Base-by-base conservation (phyloP, 2,888 invertebrate species). In the Eristalis pertinax region DNA sequence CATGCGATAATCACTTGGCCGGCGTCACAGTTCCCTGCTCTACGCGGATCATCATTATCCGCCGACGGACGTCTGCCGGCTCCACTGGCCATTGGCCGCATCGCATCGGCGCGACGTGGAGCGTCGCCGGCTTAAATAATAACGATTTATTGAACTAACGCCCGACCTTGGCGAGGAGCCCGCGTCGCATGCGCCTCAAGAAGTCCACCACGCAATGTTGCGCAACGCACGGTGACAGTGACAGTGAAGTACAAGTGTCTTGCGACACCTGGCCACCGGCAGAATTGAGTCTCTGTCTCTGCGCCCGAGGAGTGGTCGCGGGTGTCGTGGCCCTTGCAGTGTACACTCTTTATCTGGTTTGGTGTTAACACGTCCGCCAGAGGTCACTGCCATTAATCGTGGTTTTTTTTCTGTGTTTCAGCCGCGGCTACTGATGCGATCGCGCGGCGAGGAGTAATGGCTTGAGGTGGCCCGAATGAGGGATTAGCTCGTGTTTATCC, bases 161-260 rank as follows among this genome's bases (percentile, higher is more conserved):
- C 60, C 60, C 15, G 72, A 83, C 82, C 82, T 83, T 83, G 62
- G 4, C 13, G 65, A 64, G 74, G 56, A 72, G 58, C 64, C 74
- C 41, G 56, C 41, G 58, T 58, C 68, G 41, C 35, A 72, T 65
- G 70, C 2, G 38, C 10, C 38, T 38, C 13, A 38, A 43, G n/a
- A n/a, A 43, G 43, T n/a, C 43, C n/a, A 19, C 19, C 19, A n/a
- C 50, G 43, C 19, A 19, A 63, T 22, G 62, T 81, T 74, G 75
- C 75, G 24, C n/a, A 76, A 76, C 41, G 60, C 4, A 1, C 60
- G 41, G 65, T 77, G 82, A 76, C 76, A 82, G 76, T 77, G 82
- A 76, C 76, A 76, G 72, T 83, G 76, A 83, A 43, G 64, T 63
- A 68, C 74, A 78, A 64, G 64, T 69, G 72, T 56, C 56, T 78